Base-by-base conservation (phyloP, 2,888 invertebrate genomes). In the Cloeon dipterum region DNA sequence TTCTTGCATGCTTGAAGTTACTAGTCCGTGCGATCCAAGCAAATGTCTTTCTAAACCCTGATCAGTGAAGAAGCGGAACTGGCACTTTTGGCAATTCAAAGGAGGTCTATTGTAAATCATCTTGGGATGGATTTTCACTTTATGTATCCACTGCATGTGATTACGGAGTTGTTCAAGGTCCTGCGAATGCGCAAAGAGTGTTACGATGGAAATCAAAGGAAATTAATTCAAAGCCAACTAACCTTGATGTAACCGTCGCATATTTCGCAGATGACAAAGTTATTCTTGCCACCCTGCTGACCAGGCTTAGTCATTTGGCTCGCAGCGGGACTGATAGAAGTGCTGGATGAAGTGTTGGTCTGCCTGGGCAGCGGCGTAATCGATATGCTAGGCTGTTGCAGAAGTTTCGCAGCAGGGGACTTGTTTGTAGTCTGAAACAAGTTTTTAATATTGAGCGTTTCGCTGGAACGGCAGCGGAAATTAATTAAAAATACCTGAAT, bases 91-190 rank as follows among this genome's bases (percentile, higher is more conserved):
- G 59, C 93, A 93, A 61, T 86, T 88, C 45, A 93, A 65, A 34
- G 91, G 91, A 39, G 93, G 88, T 57, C 81, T 67, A 59, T 85
- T 88, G 59, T 86, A 82, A 47, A 88, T 86, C 88, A 88, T 89
- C 62, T 86, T 88, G 39, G 88, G 86, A 59, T 88, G 88, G 50
- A 89, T 89, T 58, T 88, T 88, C 46, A 88, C 85, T 68, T 91
- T 89, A 57, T 93, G 93, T 55, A 91, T 89, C 83, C 88, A 91
- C 53, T 88, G 89, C 85, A 93, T 91, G 53, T 93, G 93, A 56
- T 89, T 89, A 43, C 91, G 67, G 43, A 93, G 61, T 53, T 89
- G 88, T 50, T 89, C 88, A 50, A 89, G 64, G 57, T 93, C 91
- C 63, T 65, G 41, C 4, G 44, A 43, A 38, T 39, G 33, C 36